phyloP scores from a whole-genome alignment of 2,888 invertebrate species.

The Melitaea athalia region DNA sequence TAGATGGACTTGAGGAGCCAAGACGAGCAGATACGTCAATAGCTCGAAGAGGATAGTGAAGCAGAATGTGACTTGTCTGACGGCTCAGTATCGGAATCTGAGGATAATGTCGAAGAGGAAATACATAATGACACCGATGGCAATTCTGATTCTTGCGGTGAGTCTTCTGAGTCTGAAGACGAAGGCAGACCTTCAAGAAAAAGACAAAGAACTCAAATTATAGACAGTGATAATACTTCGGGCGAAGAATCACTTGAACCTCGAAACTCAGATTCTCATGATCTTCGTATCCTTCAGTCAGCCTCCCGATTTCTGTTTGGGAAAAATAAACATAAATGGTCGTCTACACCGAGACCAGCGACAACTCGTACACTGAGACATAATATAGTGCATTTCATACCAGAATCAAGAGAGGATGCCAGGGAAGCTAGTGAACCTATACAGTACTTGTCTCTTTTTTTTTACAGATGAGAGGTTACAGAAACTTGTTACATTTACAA shows the following conservation, averaged over 20 bases:
- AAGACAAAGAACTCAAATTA: conserved; percentile 6
- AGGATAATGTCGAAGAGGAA: conserved; percentile 3
- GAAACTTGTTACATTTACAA: neutral
- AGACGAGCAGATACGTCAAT: neutral
- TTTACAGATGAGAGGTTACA: neutral
- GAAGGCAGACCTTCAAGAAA: neutral
- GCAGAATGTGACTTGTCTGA: neutral
- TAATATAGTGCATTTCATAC: neutral
- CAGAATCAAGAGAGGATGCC: neutral
- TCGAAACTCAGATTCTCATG: no score
- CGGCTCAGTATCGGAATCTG: neutral
- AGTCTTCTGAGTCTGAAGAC: neutral
- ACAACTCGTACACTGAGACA: conserved; percentile 1
- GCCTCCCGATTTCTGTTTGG: neutral
- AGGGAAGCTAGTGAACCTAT: neutral
- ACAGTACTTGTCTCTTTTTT: neutral
- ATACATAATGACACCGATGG: neutral
- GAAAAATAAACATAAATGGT: conserved; percentile 1
- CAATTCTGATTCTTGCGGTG: neutral
- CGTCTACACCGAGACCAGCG: neutral
- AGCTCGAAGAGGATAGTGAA: neutral
- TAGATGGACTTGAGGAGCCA: conserved; percentile 6
- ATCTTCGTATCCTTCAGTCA: no score
- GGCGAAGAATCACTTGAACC: no score
- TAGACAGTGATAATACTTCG: neutral